Base-by-base conservation (phyloP, 2,888 invertebrate species). In the Gerris lacustris region DNA sequence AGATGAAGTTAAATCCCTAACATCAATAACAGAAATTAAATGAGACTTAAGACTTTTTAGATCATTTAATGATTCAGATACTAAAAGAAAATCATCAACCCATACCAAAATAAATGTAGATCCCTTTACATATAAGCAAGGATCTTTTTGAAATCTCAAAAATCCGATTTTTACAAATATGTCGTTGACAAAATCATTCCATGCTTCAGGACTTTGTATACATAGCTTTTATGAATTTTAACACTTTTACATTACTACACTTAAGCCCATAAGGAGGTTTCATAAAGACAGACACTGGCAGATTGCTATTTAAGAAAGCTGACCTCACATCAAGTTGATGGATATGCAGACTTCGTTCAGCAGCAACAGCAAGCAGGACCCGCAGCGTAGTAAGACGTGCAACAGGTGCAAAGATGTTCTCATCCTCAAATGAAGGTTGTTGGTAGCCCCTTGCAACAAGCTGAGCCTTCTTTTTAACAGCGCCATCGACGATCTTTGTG, bases 401-500 rank as follows among this genome's bases (percentile, higher is more conserved):
- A 45, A 70, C 70, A 17, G 70, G 70, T 44, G 68, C 64, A 47
- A 63, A 71, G 45, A 71, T 66, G 62, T 43, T 43, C 18, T 71
- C 71, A 44, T 68, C 69, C 7, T 69, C 69, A n/a, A 66, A 7
- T 45, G 62, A 43, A 6, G 71, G 71, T 45, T 71, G 71, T 66
- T 69, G 69, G 62, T 71, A 71, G 63, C 71, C 69, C 44, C 69
- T 63, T n/a, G 71, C 71, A 18, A 71, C 71, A 18, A 71, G 44
- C 15, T 66, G 31, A 11, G 71, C 71, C 44, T 68, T 71, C 71
- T 66, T 69, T 18, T 67, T 63, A 6, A n/a, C 17, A 6, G 6
- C 17, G 17, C 70, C 70, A 66, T 66, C 68, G 31, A 72, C 68
- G 15, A 45, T 43, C 44, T 70, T 72, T 55, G 47, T 18, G 18